Conservation (phyloP, 2,113 vertebrate genomes). For the Dicaeum eximium region DNA sequence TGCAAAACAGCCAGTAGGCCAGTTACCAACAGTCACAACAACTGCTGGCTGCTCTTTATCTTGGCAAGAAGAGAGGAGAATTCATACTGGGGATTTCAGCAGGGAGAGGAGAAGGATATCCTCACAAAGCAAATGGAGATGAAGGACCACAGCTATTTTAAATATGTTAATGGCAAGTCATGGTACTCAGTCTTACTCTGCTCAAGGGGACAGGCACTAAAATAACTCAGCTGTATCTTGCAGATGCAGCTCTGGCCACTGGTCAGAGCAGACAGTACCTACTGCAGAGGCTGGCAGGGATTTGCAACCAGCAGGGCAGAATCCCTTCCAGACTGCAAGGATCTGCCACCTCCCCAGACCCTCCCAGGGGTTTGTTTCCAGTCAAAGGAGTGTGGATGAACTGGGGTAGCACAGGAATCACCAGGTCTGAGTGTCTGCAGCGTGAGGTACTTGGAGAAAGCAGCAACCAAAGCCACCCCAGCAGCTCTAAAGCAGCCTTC, state of each 20-base stretch:
- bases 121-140: conserved; percentile 53
- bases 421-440: background rate
- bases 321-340: background rate
- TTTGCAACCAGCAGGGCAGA: background rate
- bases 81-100: conserved; percentile 39
- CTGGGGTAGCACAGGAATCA: background rate
- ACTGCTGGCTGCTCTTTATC: conserved; percentile 60
- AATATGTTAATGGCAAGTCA: conserved; percentile 45
- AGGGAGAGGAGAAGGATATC: conserved; percentile 16
- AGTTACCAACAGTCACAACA: conserved; percentile 50
- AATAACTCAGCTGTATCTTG: conserved; percentile 48
- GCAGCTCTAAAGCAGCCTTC: background rate
- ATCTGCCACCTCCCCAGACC: background rate
- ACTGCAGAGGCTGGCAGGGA: conserved; percentile 33
- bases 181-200: conserved; percentile 15
- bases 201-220: conserved; percentile 41
- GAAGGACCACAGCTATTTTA: conserved; percentile 57
- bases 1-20: conserved; percentile 56
- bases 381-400: background rate
- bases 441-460: background rate
- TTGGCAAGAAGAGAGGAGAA: conserved; percentile 47
- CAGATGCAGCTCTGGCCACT: conserved; percentile 68
- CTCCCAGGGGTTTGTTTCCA: background rate
- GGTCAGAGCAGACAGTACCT: conserved; percentile 66
- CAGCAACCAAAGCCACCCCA: background rate